These are phyloP conservation scores for Hyppa rectilinea DNA, from an alignment of 2,888 invertebrate genomes.

Conservation along the genomic window DNA sequence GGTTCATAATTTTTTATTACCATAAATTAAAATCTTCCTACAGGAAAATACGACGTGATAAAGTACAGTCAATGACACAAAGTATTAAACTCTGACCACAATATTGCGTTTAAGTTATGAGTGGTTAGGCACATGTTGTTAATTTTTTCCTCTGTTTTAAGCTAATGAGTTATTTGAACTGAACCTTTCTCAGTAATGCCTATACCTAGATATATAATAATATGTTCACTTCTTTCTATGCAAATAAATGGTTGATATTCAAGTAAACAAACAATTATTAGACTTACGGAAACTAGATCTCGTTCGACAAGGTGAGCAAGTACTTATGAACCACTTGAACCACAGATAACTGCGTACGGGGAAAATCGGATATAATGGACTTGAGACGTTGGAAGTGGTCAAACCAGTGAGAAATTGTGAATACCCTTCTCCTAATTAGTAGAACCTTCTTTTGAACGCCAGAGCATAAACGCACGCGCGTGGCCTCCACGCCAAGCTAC, in stretches of 20 bases:
- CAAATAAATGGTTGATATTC: neutral
- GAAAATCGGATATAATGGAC: conserved; percentile 26
- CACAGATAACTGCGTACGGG: conserved; percentile 11
- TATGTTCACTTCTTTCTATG: conserved; percentile 17
- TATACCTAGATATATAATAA: neutral
- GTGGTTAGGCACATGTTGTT: conserved; percentile 36
- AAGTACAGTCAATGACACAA: conserved; percentile 71
- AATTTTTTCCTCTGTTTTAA: conserved; percentile 20
- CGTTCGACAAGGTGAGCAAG: conserved; percentile 42
- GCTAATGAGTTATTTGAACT: neutral
- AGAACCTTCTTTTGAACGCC: too few relatives aligned
- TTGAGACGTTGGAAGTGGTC: conserved; percentile 21
- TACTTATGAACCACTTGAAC: conserved; percentile 6
- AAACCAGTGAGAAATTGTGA: conserved; percentile 10
- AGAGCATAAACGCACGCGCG: too few relatives aligned
- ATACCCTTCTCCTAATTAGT: conserved; percentile 22
- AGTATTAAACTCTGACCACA: conserved; percentile 50
- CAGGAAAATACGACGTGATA: conserved; percentile 79
- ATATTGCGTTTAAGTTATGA: conserved; percentile 49
- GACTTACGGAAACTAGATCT: conserved; percentile 26
- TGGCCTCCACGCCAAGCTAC: too few relatives aligned
- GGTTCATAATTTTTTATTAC: conserved; percentile 77
- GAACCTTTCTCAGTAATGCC: neutral
- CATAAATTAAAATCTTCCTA: conserved; percentile 80
- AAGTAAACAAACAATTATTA: conserved; percentile 22